A percentile compares a stretch with the other conserved stretches of the same genome.
Evolutionary conservation across 2,113 vertebrate species (phyloP).

Genomic region (Thalassarche chlororhynchos): DNA sequence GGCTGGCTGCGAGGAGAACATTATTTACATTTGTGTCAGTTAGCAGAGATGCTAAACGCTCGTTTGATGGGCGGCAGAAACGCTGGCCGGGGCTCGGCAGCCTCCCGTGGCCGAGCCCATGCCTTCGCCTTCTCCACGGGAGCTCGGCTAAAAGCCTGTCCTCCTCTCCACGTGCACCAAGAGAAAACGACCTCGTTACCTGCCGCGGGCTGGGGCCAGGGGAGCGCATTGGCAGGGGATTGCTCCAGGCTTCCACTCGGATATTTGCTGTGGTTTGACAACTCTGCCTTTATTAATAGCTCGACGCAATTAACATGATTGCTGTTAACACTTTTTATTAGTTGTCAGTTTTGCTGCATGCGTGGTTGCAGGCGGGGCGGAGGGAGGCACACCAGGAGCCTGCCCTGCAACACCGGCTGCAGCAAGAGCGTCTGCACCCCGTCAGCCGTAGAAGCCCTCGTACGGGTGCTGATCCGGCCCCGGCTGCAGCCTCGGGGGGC

Average conservation of each 20-base stretch:
- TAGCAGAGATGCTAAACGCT: background rate
- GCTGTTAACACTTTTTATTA: background rate
- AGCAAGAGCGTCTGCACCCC: background rate
- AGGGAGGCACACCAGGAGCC: background rate
- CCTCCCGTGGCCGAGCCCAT: background rate
- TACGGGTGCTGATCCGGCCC: too few relatives aligned
- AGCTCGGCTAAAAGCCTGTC: fast-evolving
- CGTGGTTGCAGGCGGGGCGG: background rate
- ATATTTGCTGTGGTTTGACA: background rate
- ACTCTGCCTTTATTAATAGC: background rate
- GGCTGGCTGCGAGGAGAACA: background rate
- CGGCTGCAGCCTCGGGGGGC: background rate
- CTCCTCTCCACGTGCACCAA: fast-evolving
- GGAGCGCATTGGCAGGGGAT: fast-evolving
- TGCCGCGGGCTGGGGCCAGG: fast-evolving
- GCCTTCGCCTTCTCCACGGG: background rate
- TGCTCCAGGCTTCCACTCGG: background rate
- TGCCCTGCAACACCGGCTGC: background rate
- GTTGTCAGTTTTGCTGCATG: background rate
- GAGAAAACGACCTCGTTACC: fast-evolving
- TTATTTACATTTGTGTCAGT: background rate
- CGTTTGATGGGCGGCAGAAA: background rate
- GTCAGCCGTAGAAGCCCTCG: fast-evolving
- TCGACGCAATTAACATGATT: background rate
- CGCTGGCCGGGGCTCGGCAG: fast-evolving